Conservation (phyloP, 2,113 vertebrate genomes). For the Gallinago paraguaiae region DNA sequence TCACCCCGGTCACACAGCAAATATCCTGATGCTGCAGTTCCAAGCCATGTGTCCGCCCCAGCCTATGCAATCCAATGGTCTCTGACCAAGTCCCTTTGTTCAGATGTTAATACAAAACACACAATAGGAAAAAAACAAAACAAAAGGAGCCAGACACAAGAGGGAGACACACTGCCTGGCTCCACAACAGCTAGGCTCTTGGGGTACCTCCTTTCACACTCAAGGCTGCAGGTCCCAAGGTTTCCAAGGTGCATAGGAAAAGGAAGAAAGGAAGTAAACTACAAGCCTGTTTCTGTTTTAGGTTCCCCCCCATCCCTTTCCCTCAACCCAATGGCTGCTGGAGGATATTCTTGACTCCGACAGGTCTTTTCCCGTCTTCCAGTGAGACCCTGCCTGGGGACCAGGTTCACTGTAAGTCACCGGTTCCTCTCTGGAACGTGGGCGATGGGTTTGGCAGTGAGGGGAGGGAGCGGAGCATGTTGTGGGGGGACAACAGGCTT, state of each 20-base stretch:
- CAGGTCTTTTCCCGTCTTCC: conserved; percentile 52
- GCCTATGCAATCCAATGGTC: conserved; percentile 46
- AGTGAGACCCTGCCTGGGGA: conserved; percentile 46
- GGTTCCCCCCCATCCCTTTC: conserved; percentile 1
- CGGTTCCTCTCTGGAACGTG: conserved; percentile 17
- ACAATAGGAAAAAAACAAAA: conserved; percentile 64
- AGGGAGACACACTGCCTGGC: conserved; percentile 45
- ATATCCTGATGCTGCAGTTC: conserved; percentile 65
- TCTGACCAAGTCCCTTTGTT: conserved; percentile 63
- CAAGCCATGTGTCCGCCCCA: conserved; percentile 54
- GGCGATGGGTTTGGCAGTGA: conserved; percentile 19
- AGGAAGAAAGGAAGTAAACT: conserved; percentile 60
- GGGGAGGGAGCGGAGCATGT: background rate
- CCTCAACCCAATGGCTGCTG: conserved; percentile 54
- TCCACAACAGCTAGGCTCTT: conserved; percentile 47
- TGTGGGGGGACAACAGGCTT: background rate
- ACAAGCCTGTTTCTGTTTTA: conserved; percentile 51
- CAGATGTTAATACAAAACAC: conserved; percentile 60
- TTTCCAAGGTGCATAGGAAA: conserved; percentile 49
- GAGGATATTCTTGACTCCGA: conserved; percentile 46
- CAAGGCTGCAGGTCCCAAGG: conserved; percentile 20
- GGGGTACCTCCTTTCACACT: conserved; percentile 16
- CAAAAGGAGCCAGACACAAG: conserved; percentile 63
- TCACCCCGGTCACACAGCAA: conserved; percentile 68
- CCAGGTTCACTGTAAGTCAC: conserved; percentile 65